Conservation (phyloP, 2,113 vertebrate species). For the Sminthopsis crassicaudata region DNA sequence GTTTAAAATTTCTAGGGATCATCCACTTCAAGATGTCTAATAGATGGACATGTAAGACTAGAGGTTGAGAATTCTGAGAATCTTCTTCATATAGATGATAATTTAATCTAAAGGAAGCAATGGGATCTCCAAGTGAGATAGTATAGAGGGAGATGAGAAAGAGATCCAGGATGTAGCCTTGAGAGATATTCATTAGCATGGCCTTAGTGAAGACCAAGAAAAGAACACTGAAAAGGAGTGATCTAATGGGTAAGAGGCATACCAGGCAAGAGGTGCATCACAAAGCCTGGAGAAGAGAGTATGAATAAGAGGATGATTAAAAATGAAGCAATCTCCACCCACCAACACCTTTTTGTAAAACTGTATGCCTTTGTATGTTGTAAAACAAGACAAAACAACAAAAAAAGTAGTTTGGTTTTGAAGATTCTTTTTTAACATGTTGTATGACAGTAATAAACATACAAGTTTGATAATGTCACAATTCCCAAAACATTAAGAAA, state of each 20-base stretch:
- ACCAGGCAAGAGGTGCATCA: not conserved
- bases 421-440: slow-evolving; percentile 44
- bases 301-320: not conserved
- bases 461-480: not conserved
- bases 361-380: slow-evolving; percentile 48
- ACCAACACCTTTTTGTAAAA: slow-evolving; percentile 52
- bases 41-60: not conserved
- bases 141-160: not conserved
- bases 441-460: slow-evolving; percentile 14
- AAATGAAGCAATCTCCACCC: not conserved
- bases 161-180: not conserved
- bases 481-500: not conserved
- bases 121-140: not conserved
- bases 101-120: not conserved
- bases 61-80: not conserved
- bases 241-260: not conserved
- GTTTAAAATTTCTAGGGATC: not conserved
- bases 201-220: not conserved
- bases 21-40: not conserved
- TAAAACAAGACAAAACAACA: slow-evolving; percentile 24
- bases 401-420: not conserved
- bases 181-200: not conserved
- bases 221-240: not conserved
- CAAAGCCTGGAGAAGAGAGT: not conserved
- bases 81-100: not conserved